Conservation (phyloP, 2,113 vertebrate species). For the Poeciliopsis turrubarensis region DNA sequence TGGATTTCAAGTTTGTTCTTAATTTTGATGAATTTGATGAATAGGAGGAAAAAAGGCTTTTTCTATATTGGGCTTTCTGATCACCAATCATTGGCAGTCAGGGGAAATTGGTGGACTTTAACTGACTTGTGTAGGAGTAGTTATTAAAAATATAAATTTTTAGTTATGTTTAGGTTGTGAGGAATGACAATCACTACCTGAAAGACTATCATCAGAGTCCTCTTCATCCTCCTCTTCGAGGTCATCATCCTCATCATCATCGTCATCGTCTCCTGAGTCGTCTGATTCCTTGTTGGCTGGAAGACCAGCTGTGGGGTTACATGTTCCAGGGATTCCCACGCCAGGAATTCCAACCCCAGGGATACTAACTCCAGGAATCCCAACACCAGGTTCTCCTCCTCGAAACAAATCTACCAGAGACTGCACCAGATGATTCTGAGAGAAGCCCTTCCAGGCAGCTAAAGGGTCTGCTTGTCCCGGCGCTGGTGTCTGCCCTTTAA, state of each 20-base stretch:
- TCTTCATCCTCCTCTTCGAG: slow-evolving; percentile 90
- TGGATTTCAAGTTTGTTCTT: neutral
- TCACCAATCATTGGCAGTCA: neutral
- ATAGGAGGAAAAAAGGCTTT: neutral
- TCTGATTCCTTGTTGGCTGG: slow-evolving; percentile 97
- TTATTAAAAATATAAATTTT: no score
- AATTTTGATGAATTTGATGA: neutral
- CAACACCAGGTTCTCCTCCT: slow-evolving; percentile 84
- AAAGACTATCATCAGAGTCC: slow-evolving; percentile 95
- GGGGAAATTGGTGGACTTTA: no score
- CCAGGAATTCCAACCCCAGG: slow-evolving; percentile 74
- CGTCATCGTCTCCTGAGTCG: slow-evolving; percentile 92
- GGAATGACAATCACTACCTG: slow-evolving; percentile 81
- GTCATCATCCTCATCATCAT: slow-evolving; percentile 84
- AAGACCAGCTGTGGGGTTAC: slow-evolving; percentile 77
- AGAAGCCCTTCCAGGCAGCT: slow-evolving; percentile 83
- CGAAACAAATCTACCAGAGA: slow-evolving; percentile 92
- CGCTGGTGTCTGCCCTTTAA: slow-evolving; percentile 61
- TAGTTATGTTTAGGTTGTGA: neutral
- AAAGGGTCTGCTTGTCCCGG: slow-evolving; percentile 67
- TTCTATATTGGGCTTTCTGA: neutral
- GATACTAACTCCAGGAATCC: slow-evolving; percentile 75
- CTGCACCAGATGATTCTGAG: slow-evolving; percentile 86
- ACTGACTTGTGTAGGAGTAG: no score
- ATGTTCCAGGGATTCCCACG: slow-evolving; percentile 70